Conservation (phyloP, 2,797 vertebrate species). For the Naso thynnoides region DNA sequence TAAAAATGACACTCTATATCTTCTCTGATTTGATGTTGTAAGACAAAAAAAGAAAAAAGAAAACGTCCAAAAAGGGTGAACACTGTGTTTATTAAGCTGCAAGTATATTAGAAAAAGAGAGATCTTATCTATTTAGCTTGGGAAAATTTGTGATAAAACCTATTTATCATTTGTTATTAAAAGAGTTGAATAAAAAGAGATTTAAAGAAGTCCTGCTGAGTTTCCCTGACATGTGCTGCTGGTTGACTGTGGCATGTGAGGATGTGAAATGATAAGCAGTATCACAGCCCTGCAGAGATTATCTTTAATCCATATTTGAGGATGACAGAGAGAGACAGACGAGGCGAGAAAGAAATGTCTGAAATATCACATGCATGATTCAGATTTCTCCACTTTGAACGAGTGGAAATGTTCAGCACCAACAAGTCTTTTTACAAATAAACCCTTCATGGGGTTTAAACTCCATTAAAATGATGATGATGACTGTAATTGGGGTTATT, state of each 20-base stretch:
- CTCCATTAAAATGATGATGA: conserved; percentile 48
- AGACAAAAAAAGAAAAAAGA: conserved; percentile 1
- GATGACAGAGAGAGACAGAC: conserved; percentile 1
- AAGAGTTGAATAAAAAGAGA: neutral
- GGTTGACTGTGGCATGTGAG: conserved; percentile 4
- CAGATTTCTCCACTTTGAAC: conserved; percentile 21
- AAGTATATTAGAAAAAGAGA: neutral
- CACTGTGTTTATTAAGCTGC: neutral
- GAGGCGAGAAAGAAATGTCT: conserved; percentile 17
- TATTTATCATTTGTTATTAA: neutral
- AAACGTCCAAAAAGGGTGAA: neutral
- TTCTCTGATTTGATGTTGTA: neutral
- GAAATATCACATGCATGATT: conserved; percentile 32
- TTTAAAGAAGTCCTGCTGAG: neutral
- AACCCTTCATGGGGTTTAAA: conserved; percentile 30
- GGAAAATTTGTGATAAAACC: neutral
- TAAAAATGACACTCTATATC: neutral
- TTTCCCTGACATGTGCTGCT: neutral
- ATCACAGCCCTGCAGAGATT: conserved; percentile 14
- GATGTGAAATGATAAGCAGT: conserved; percentile 2
- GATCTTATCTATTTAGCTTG: neutral
- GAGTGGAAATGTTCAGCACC: conserved; percentile 44
- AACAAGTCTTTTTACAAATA: conserved; percentile 28
- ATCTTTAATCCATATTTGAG: conserved; percentile 30
- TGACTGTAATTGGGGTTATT: conserved; percentile 54